Percentiles rank a stretch among this genome's conserved stretches.
phyloP scores from a whole-genome alignment of 1,140 invertebrate genomes.

The Sarcophaga peregrina region DNA sequence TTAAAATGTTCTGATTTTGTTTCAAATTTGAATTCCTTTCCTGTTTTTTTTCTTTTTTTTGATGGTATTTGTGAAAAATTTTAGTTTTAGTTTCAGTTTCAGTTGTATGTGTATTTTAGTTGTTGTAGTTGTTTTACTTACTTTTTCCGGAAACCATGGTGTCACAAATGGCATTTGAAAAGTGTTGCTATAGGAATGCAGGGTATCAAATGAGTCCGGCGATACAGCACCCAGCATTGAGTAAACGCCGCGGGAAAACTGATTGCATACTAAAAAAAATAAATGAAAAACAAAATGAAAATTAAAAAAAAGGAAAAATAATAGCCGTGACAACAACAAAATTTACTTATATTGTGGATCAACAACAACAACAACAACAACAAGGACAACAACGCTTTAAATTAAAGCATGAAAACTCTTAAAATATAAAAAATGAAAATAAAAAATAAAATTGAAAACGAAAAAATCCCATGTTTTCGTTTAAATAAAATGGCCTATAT shows the following conservation, averaged over 20 bases:
- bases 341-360: neutral
- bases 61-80: no score
- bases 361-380: neutral
- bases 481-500: slow-evolving; percentile 2
- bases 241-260: slow-evolving; percentile 89
- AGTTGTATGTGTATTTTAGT: neutral
- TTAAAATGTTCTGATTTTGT: no score
- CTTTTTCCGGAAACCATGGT: slow-evolving; percentile 92
- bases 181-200: slow-evolving; percentile 94
- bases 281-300: slow-evolving; percentile 10
- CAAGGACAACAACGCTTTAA: no score
- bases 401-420: neutral
- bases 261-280: slow-evolving; percentile 80
- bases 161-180: slow-evolving; percentile 97
- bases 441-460: neutral
- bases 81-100: no score
- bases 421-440: neutral
- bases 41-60: no score
- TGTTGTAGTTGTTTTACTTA: slow-evolving; percentile 67
- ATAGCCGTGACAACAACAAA: neutral
- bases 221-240: slow-evolving; percentile 91
- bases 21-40: no score
- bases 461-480: neutral
- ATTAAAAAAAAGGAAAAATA: neutral
- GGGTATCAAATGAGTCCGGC: slow-evolving; percentile 91